Conservation (phyloP, 2,113 vertebrate species). For the Pristiophorus japonicus region DNA sequence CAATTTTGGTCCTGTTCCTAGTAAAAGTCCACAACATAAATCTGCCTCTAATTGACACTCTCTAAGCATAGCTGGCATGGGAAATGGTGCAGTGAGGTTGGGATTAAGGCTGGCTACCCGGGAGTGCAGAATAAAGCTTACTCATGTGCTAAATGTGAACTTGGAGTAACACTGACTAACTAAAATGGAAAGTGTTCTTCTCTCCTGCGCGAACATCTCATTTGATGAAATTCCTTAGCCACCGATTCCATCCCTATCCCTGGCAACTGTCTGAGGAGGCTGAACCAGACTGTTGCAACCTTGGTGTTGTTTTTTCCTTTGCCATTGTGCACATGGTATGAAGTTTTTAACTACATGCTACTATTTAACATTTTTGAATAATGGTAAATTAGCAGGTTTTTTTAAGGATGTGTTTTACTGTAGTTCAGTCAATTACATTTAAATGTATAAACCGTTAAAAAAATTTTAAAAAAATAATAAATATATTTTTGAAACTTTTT, state of each 20-base stretch:
- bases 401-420: neutral
- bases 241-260: neutral
- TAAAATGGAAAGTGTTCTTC: neutral
- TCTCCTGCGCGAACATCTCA: too few species aligned
- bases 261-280: too few species aligned
- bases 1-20: too few species aligned
- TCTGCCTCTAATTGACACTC: too few species aligned
- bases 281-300: too few species aligned
- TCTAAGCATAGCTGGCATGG: neutral
- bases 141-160: neutral
- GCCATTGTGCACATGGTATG: neutral
- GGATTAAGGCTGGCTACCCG: neutral
- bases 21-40: too few species aligned
- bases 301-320: neutral
- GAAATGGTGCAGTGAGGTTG: neutral
- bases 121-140: neutral
- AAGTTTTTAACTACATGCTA: too few species aligned
- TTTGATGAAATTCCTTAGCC: neutral
- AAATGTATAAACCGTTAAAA: neutral
- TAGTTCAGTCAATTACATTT: neutral
- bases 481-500: too few species aligned
- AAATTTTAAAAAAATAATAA: neutral
- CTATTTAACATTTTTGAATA: neutral
- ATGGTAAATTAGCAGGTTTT: neutral
- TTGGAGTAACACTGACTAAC: neutral